These are phyloP conservation scores for Lymantria monacha DNA, from an alignment of 2,888 invertebrate species.

Conservation along the genomic window DNA sequence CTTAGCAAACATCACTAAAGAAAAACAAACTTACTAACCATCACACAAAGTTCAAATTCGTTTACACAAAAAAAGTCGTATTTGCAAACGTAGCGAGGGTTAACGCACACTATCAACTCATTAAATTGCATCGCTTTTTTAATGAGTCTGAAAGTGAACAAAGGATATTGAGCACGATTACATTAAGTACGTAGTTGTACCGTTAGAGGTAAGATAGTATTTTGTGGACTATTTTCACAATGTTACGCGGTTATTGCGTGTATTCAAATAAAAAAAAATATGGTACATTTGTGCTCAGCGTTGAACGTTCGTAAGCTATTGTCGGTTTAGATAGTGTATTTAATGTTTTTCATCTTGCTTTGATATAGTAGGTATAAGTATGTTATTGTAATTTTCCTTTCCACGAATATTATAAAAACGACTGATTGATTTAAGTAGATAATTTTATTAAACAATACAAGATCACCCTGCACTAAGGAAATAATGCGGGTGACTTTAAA, in stretches of 20 bases:
- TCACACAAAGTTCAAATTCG: slow-evolving; percentile 44
- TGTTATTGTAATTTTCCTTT: too few relatives aligned
- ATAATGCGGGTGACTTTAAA: too few relatives aligned
- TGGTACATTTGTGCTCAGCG: slow-evolving; percentile 9
- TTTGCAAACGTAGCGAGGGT: slow-evolving; percentile 80
- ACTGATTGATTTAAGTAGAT: too few relatives aligned
- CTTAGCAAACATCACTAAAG: slow-evolving; percentile 31
- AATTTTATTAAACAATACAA: too few relatives aligned
- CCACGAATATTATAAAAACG: too few relatives aligned
- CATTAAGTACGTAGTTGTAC: slow-evolving; percentile 77
- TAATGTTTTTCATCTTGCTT: too few relatives aligned
- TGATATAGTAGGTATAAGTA: too few relatives aligned
- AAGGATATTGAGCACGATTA: slow-evolving; percentile 81
- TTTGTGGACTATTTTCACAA: slow-evolving; percentile 55
- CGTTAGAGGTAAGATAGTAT: slow-evolving; percentile 58
- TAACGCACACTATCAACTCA: slow-evolving; percentile 82
- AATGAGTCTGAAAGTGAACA: slow-evolving; percentile 83
- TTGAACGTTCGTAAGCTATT: neutral
- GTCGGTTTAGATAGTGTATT: too few relatives aligned
- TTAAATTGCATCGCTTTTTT: slow-evolving; percentile 83
- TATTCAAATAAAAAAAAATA: slow-evolving; percentile 27
- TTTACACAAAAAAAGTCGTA: slow-evolving; percentile 37
- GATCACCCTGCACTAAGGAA: too few relatives aligned
- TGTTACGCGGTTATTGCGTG: slow-evolving; percentile 31
- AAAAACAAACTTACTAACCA: slow-evolving; percentile 38